phyloP scores from a whole-genome alignment of 2,888 invertebrate species.

The Graphium colonna region DNA sequence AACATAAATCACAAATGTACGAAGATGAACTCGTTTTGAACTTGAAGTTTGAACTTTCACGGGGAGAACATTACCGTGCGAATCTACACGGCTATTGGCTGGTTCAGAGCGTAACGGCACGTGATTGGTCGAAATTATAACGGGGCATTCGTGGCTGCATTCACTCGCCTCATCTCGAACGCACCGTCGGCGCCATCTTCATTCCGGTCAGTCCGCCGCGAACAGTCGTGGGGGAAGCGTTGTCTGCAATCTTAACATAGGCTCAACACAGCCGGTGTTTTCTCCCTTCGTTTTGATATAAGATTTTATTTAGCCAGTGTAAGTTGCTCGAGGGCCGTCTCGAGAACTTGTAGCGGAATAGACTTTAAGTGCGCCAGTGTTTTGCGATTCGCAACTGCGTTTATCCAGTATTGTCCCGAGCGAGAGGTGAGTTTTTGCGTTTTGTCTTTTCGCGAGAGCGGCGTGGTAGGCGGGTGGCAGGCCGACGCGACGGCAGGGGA shows the following conservation, averaged over 20 bases:
- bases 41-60: constrained; percentile 52
- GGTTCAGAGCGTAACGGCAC: constrained; percentile 25
- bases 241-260: constrained; percentile 42
- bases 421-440: constrained; percentile 68
- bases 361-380: constrained; percentile 64
- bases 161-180: constrained; percentile 56
- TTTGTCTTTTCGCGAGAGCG: constrained; percentile 38
- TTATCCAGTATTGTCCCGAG: constrained; percentile 65
- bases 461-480: constrained; percentile 35
- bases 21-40: constrained; percentile 44
- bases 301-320: constrained; percentile 49
- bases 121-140: constrained; percentile 52
- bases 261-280: constrained; percentile 46
- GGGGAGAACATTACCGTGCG: constrained; percentile 41
- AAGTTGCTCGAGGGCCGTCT: constrained; percentile 63
- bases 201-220: constrained; percentile 70
- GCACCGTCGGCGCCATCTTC: constrained; percentile 63
- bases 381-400: constrained; percentile 68
- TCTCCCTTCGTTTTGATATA: constrained; percentile 18
- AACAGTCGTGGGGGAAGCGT: constrained; percentile 55
- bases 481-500: constrained; percentile 52
- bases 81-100: constrained; percentile 44
- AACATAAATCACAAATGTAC: constrained; percentile 36
- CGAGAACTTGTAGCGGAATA: constrained; percentile 39
- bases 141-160: constrained; percentile 52